Base-by-base conservation (phyloP, 2,888 invertebrate species). In the Plagodis dolabraria region DNA sequence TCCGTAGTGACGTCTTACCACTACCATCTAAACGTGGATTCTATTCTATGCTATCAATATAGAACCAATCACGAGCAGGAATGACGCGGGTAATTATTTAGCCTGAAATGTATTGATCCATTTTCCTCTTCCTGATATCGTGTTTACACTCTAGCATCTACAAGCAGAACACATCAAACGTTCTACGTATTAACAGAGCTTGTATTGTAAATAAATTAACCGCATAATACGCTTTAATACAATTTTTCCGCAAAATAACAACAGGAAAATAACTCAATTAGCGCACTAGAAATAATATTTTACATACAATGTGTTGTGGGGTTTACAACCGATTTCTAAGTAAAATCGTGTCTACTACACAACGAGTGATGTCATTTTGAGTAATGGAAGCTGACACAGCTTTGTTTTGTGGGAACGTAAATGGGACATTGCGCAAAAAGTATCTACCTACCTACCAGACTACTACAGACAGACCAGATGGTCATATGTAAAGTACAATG, bases 1-100 rank as follows among this genome's bases (percentile, higher is more conserved):
- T 60, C 54, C 60, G 55, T 52, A 55, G 53, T 76, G 77, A 79
- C 78, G 79, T 79, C 70, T 64, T 60, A 50, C 72, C 56, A 67
- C 36, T 38, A 38, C 11, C 56, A 47, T 60, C 68, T 36, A 43
- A 44, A 79, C 76, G 73, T 75, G 79, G 57, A 67, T 53, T 53
- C 57, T 48, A 60, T 47, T 22, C 22, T 22, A 22, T 22, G 22
- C 58, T 60, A 56, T 58, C 61, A 58, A 54, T 55, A 55, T 7
- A 50, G 50, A 45, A 42, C 42, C 10, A 51, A 33, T 50, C 44
- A 51, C 44, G 43, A 55, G 33, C 55, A 55, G 47, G 34, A 51
- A 60, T 48, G 40, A 47, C 60, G 54, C 35, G 38, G n/a, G 42
- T 8, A 52, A 43, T 44, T 36, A 11, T 47, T 47, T 44, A 45